Conservation (phyloP, 2,888 invertebrate species). For the Trilocha varians region DNA sequence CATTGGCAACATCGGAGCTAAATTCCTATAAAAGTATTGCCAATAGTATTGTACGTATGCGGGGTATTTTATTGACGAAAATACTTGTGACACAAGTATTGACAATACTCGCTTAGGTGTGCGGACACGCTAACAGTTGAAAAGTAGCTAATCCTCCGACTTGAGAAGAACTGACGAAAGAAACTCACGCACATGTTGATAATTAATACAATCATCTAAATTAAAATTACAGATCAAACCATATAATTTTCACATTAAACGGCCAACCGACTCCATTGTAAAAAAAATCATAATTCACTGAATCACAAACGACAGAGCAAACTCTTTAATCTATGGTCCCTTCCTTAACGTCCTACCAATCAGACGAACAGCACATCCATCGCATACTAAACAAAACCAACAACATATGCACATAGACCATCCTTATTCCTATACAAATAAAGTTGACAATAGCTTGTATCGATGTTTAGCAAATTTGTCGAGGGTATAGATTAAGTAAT, state of each 20-base stretch:
- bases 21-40: too few relatives aligned
- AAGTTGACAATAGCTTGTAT: slow-evolving; percentile 11
- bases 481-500: slow-evolving; percentile 18
- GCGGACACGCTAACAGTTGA: too few relatives aligned
- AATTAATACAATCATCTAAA: too few relatives aligned
- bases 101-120: too few relatives aligned
- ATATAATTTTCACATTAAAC: slow-evolving; percentile 6
- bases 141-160: too few relatives aligned
- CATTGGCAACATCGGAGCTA: too few relatives aligned
- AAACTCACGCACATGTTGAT: too few relatives aligned
- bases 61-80: too few relatives aligned
- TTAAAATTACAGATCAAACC: slow-evolving; percentile 1
- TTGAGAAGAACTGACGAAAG: too few relatives aligned
- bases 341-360: slow-evolving; percentile 49
- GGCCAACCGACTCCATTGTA: not conserved
- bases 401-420: slow-evolving; percentile 8
- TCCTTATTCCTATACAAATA: slow-evolving; percentile 15
- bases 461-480: slow-evolving; percentile 6
- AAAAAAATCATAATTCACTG: not conserved
- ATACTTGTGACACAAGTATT: too few relatives aligned
- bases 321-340: slow-evolving; percentile 12
- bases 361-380: slow-evolving; percentile 38
- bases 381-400: slow-evolving; percentile 50
- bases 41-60: too few relatives aligned
- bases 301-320: not conserved